Base-by-base conservation (phyloP, 2,797 vertebrate species). In the Acrossocheilus fasciatus region DNA sequence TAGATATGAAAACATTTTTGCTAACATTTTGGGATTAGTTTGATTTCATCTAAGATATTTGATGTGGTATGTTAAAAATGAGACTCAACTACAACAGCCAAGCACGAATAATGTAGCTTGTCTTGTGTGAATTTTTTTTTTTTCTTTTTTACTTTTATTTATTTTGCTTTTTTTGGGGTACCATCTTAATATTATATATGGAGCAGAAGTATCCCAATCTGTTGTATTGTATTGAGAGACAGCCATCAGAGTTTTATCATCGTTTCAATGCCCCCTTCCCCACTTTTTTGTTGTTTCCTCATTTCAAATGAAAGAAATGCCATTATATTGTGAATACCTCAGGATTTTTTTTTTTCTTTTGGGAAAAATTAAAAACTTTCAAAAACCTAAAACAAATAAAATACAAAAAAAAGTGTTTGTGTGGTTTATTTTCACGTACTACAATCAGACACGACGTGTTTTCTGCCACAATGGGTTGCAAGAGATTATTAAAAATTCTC, bases 271-370 rank as follows among this genome's bases (percentile, higher is more conserved):
- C 91, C 88, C 85, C 62, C 81, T 88, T 87, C 91, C 82, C 66
- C 74, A 77, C 85, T 84, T 23, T 87, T 93, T 94, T 91, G 39
- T 83, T 88, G 78, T 39, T 41, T 89, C 82, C 77, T 82, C 80
- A 94, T 95, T 94, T 95, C 90, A 94, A 94, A 94, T 90, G 91
- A 92, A 95, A 94, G 92, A 94, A 95, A 95, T 96, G 96, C 95
- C 95, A 96, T 96, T 96, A 94, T 95, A 95, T 96, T 96, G 94
- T 96, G 93, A 96, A 96, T 96, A 96, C 96, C 95, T 96, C 96
- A 96, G 95, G 95, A 95, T 96, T 95, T 94, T 94, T 95, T 34
- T 95, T 94, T 91, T 83, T 64, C 15, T 45, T 64, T 83, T 74
- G 91, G 93, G 90, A 94, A 93, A 94, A 88, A 89, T 93, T 92